phyloP scores from a whole-genome alignment of 2,888 invertebrate species.

The Scotopteryx bipunctaria region DNA sequence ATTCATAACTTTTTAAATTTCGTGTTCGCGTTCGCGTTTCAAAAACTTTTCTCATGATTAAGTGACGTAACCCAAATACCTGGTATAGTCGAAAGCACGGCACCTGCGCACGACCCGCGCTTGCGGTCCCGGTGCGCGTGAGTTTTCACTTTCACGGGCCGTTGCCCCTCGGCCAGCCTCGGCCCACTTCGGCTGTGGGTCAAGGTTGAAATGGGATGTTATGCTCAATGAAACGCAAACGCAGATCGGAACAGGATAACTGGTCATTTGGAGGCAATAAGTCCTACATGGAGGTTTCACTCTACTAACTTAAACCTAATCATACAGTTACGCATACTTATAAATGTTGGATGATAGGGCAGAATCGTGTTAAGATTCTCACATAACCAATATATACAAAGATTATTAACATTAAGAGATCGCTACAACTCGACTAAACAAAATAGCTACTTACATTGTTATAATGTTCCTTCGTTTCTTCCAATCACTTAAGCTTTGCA shows the following conservation, averaged over 20 bases:
- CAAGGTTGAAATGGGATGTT: slow-evolving; percentile 53
- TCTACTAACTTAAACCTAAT: no score
- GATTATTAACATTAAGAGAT: no score
- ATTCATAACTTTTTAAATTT: no score
- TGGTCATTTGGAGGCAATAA: slow-evolving; percentile 7
- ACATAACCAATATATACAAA: no score
- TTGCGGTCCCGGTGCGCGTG: slow-evolving; percentile 49
- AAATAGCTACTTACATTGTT: no score
- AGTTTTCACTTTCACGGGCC: slow-evolving; percentile 70
- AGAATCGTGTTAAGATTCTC: not conserved
- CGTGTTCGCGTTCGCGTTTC: no score
- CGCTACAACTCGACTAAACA: no score
- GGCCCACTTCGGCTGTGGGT: slow-evolving; percentile 57
- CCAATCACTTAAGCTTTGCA: not conserved
- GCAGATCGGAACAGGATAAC: slow-evolving; percentile 10
- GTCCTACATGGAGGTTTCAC: not conserved
- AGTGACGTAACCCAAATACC: slow-evolving; percentile 43
- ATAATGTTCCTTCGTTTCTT: not conserved
- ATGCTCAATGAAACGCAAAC: slow-evolving; percentile 26
- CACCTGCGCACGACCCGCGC: slow-evolving; percentile 39
- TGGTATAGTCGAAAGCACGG: slow-evolving; percentile 50
- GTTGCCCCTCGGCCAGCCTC: slow-evolving; percentile 59
- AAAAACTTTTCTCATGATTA: slow-evolving; percentile 8
- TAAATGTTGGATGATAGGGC: no score
- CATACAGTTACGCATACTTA: no score